Evolutionary conservation across 2,797 vertebrate genomes (phyloP), one percentile per base, ranked within the genome.

Genomic region (Poeciliopsis turneri): DNA sequence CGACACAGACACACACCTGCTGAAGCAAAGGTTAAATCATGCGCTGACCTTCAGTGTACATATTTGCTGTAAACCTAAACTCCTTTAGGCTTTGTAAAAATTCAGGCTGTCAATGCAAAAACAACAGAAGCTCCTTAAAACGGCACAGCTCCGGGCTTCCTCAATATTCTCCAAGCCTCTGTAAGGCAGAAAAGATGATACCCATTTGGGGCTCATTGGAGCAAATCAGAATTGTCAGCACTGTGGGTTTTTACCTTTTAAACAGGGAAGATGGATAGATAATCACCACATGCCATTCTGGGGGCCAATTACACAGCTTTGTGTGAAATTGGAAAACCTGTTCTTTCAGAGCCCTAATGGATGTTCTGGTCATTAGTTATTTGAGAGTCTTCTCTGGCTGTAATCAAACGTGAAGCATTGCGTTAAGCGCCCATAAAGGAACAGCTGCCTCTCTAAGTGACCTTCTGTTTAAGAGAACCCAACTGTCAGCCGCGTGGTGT

Each of bases 381-480:
- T 96, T 96, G 97, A 97, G 96, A 97, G 96, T 94, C 95, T 97
- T 97, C 95, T 96, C 96, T 96, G 95, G 95, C 97, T 93, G 96
- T 97, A 97, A 98, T 98, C 97, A 97, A 97, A 97, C 95, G 96
- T 97, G 97, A 97, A 98, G 97, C 97, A 96, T 96, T 96, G 96
- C 96, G 96, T 97, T 97, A 97, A 98, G 96, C 96, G 96, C 93
- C 97, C 97, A 96, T 97, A 97, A 97, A 97, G 93, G 95, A 99
- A 97, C 97, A 98, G 98, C 97, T 99, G 98, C 96, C 97, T 97
- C 95, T 89, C 95, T 95, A 96, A 97, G 96, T 97, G 97, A 97
- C 97, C 97, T 98, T 98, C 97, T 98, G 98, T 96, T 97, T 94
- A 96, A 95, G 95, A 96, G 95, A 96, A 95, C 94, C 96, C 96